Base-by-base conservation (phyloP, 2,888 invertebrate species). In the Sinohyriopsis cumingii region DNA sequence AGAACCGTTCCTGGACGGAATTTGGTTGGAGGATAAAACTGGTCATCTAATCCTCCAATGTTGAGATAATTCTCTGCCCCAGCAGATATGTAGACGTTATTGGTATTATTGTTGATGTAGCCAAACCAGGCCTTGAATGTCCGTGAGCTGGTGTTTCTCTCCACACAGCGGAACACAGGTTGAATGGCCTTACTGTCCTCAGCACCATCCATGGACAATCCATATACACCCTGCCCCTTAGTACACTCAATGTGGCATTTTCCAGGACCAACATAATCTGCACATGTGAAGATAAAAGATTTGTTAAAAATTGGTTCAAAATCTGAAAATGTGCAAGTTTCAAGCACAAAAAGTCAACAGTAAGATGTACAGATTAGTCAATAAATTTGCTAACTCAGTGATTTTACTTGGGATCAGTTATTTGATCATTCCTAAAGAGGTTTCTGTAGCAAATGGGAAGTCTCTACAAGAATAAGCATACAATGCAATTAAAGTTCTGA, bases 251-350 rank as follows among this genome's bases (percentile, higher is more conserved):
- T 84, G 67, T 76, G 76, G 70, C 85, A 85, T 45, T 76, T 71
- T 25, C 81, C 77, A 18, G 80, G 81, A 2, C 85, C 84, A 33
- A 83, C 82, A 69, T 69, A 83, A 64, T 82, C 85, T 85, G 70
- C 2, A 67, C 55, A 67, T 24, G 33, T 69, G 18, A 45, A 45
- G 45, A 45, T 45, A 45, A 45, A 45, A 45, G 12, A 45, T 12
- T 12, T 45, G 12, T 12, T 45, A 12, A 45, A 45, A 45, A 45
- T 12, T 12, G 45, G 45, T 45, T 45, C 4, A 45, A 45, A 45
- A 45, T 45, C 12, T 12, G 45, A 45, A 45, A 45, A 1, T 12
- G 12, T 45, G 45, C 45, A 45, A 45, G 45, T 45, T 45, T 12
- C 45, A 12, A 45, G 45, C 45, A 2, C 12, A 12, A 33, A 45